Percentiles rank a stretch among this genome's conserved stretches.
These are phyloP conservation scores for Oceanodroma leucorhoa DNA, from an alignment of 2,797 vertebrate species.

Conservation along the genomic window DNA sequence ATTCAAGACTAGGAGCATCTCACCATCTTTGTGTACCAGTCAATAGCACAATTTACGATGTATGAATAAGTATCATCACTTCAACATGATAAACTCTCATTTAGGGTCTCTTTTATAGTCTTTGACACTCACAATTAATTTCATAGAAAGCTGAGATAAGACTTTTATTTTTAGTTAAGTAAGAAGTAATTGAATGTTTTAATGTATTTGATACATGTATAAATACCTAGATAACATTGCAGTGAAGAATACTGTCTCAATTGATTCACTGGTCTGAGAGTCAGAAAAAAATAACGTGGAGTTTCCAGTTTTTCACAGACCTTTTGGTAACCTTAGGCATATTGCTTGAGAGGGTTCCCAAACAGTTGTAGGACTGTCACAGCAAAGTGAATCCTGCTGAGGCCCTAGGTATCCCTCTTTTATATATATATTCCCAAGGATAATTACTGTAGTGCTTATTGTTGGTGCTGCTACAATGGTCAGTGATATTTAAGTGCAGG, in stretches of 20 bases:
- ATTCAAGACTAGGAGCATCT: neutral
- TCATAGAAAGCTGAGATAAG: neutral
- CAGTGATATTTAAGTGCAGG: neutral
- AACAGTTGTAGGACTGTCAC: neutral
- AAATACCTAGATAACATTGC: neutral
- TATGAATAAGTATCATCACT: neutral
- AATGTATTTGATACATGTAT: neutral
- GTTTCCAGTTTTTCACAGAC: neutral
- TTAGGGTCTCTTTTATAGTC: neutral
- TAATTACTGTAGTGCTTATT: neutral
- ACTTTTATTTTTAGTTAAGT: neutral
- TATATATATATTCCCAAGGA: neutral
- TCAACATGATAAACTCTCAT: neutral
- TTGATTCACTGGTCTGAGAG: neutral
- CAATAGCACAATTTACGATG: neutral
- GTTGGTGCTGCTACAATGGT: neutral
- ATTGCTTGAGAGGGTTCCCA: neutral
- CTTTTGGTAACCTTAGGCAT: neutral
- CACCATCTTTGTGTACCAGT: neutral
- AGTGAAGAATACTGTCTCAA: neutral
- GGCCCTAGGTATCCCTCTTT: neutral
- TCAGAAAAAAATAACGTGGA: neutral
- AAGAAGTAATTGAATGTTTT: neutral
- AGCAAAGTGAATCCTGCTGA: neutral
- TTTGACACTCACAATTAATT: neutral